Percentiles rank a stretch among this genome's conserved stretches.
These are phyloP conservation scores for Xenopus tropicalis DNA, from an alignment of 2,113 vertebrate genomes.

Conservation along the genomic window UCB_Xtro_10.0 CM004443.2:189946001-189946500, in stretches of 20 bases:
- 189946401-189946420: too few species aligned
- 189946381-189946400: too few species aligned
- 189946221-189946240: conserved; percentile 18
- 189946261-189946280: conserved; percentile 39
- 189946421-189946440: too few species aligned
- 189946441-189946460: too few species aligned
- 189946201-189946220: conserved; percentile 41
- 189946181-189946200: conserved; percentile 35
- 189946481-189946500: too few species aligned
- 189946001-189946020: too few species aligned
- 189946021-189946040: too few species aligned
- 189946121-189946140: conserved; percentile 4
- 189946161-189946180: conserved; percentile 35
- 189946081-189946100: too few species aligned
- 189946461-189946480: too few species aligned
- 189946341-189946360: background rate
- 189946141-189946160: conserved; percentile 23
- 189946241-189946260: conserved; percentile 24
- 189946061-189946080: too few species aligned
- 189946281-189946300: conserved; percentile 16
- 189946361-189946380: background rate
- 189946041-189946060: too few species aligned
- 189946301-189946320: background rate
- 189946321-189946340: background rate
- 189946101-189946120: background rate